Evolutionary conservation across 2,797 vertebrate genomes (phyloP).

Genomic region (Botia kubotai): DNA sequence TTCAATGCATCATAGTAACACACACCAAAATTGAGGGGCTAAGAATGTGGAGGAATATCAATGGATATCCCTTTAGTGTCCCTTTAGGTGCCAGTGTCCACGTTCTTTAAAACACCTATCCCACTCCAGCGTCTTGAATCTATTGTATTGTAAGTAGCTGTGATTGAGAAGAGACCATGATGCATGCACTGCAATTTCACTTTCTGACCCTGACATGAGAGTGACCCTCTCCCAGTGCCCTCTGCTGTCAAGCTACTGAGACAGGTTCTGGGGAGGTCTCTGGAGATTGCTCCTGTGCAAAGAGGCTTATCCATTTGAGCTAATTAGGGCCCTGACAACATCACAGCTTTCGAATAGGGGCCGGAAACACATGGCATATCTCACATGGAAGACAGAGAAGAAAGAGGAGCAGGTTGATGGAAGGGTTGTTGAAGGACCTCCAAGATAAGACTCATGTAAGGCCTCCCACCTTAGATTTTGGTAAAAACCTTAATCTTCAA

Average conservation of each 20-base stretch:
- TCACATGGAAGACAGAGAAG: background rate
- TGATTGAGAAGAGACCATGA: constrained; percentile 3
- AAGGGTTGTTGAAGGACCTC: background rate
- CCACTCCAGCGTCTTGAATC: constrained; percentile 11
- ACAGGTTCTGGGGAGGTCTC: constrained; percentile 34
- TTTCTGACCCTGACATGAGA: constrained; percentile 10
- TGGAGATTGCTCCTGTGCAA: constrained; percentile 33
- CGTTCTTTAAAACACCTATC: constrained; percentile 9
- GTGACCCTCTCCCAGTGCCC: background rate
- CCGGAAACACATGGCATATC: background rate
- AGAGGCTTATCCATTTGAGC: constrained; percentile 59
- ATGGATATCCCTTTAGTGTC: background rate
- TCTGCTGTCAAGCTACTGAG: background rate
- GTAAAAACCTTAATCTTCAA: background rate
- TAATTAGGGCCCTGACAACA: constrained; percentile 57
- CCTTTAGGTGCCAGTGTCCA: constrained; percentile 33
- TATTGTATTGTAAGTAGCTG: constrained; percentile 25
- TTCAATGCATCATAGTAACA: background rate
- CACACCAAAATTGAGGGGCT: constrained; percentile 3
- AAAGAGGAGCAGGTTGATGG: background rate
- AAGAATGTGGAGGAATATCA: background rate
- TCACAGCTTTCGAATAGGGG: constrained; percentile 30
- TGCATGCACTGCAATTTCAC: constrained; percentile 12
- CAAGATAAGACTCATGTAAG: background rate
- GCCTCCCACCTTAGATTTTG: background rate